Percentiles rank a stretch among this genome's conserved stretches.
phyloP scores from a whole-genome alignment of 2,797 vertebrate species.

The Propithecus perrieri region DNA sequence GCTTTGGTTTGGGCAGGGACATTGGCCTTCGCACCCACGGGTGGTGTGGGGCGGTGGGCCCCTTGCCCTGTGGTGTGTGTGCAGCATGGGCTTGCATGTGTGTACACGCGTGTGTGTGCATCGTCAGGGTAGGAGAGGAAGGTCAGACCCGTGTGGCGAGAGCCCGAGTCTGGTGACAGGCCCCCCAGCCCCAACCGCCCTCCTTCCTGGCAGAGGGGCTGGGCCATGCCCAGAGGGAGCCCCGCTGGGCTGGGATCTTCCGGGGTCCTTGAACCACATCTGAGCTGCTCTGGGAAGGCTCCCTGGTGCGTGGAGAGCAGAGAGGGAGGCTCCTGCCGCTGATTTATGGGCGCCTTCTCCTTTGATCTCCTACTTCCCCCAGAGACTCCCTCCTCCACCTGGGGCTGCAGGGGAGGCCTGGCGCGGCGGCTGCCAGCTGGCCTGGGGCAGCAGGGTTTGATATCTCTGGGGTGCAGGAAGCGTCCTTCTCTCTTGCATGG shows the following conservation, averaged over 20 bases:
- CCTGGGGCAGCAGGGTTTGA: background rate
- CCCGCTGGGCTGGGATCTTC: background rate
- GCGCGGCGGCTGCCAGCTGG: background rate
- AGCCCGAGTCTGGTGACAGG: background rate
- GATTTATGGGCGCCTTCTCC: conserved; percentile 10
- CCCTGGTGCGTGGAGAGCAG: conserved; percentile 43
- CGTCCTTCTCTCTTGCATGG: background rate
- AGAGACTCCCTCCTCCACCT: conserved; percentile 39
- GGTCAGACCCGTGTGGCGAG: fast-evolving
- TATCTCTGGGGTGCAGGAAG: background rate
- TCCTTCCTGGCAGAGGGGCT: background rate
- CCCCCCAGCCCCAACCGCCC: background rate
- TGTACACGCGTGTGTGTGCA: fast-evolving
- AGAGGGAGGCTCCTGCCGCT: conserved; percentile 15
- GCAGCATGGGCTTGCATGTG: no score
- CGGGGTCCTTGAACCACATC: conserved; percentile 15
- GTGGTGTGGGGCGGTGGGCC: fast-evolving
- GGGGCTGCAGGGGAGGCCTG: background rate
- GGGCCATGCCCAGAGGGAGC: background rate
- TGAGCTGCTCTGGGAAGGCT: conserved; percentile 42
- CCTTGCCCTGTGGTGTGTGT: no score
- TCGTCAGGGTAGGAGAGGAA: background rate
- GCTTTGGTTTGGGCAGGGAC: background rate
- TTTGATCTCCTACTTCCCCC: background rate
- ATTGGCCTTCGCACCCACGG: background rate